Evolutionary conservation across 2,888 invertebrate genomes (phyloP).

Genomic region (Perdita meconis): DNA sequence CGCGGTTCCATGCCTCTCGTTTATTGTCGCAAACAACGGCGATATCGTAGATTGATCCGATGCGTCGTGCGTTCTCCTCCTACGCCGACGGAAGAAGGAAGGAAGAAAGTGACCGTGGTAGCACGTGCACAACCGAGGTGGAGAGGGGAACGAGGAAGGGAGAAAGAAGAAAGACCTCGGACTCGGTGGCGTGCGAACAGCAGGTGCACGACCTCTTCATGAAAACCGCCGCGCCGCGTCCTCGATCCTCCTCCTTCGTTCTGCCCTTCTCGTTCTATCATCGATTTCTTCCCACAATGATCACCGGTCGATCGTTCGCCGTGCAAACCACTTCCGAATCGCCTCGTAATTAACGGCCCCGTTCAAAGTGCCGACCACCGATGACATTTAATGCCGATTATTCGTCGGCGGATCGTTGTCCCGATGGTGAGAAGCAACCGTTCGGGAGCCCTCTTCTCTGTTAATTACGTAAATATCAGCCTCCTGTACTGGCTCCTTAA

Average conservation of each 20-base stretch:
- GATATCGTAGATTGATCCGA: conserved; percentile 72
- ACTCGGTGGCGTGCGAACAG: conserved; percentile 78
- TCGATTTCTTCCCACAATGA: conserved; percentile 36
- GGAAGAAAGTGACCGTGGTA: conserved; percentile 47
- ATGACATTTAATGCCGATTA: conserved; percentile 55
- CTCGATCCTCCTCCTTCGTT: conserved; percentile 37
- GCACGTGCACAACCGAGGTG: conserved; percentile 52
- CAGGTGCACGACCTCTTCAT: conserved; percentile 81
- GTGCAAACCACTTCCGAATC: conserved; percentile 74
- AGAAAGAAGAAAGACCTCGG: conserved; percentile 50
- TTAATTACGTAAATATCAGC: conserved; percentile 50
- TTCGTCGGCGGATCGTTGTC: too few relatives aligned
- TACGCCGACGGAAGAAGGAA: conserved; percentile 22
- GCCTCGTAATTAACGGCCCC: conserved; percentile 71
- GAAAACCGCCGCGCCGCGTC: conserved; percentile 68
- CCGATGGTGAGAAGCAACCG: too few relatives aligned
- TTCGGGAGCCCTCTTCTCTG: too few relatives aligned
- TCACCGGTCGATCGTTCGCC: conserved; percentile 35
- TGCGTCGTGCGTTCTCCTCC: conserved; percentile 9
- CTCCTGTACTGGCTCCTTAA: conserved; percentile 17
- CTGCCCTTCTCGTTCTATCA: conserved; percentile 37
- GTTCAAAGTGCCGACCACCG: conserved; percentile 13
- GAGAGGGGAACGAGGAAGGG: conserved; percentile 25
- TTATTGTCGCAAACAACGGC: conserved; percentile 55
- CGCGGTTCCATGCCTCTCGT: conserved; percentile 55